A percentile compares a stretch with the other conserved stretches of the same genome.
Conservation (phyloP, 2,113 vertebrate species). For the Oreochromis aureus region DNA sequence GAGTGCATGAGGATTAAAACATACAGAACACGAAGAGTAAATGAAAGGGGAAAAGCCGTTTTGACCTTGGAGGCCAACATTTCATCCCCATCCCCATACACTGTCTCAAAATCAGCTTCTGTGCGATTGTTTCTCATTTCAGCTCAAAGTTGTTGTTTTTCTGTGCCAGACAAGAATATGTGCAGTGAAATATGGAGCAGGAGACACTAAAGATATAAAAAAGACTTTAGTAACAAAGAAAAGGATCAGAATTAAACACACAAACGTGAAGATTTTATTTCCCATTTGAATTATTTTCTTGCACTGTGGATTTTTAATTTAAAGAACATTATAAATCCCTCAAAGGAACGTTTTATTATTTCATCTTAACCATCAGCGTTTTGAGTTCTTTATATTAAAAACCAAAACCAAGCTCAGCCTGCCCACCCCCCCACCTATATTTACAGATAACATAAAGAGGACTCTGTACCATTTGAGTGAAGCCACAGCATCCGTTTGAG, state of each 20-base stretch:
- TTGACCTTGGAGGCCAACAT: not conserved
- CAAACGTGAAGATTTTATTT: not conserved
- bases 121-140: not conserved
- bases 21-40: slow-evolving; percentile 1
- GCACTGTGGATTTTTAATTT: not conserved
- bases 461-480: slow-evolving; percentile 61
- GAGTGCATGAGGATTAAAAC: not conserved
- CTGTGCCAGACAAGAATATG: not conserved
- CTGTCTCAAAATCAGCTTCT: not conserved
- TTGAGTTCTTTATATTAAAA: not conserved
- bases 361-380: not conserved
- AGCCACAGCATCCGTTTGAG: slow-evolving; percentile 69
- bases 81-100: not conserved
- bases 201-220: not conserved
- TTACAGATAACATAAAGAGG: not conserved
- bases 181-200: not conserved
- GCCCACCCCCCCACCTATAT: not conserved
- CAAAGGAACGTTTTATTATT: not conserved
- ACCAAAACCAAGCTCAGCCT: not conserved
- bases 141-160: not conserved
- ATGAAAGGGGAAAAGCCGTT: not conserved
- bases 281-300: not conserved
- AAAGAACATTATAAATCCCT: not conserved
- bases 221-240: not conserved
- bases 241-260: not conserved